Percentiles rank a stretch among this genome's conserved stretches.
These are phyloP conservation scores for Serinus canaria DNA, from an alignment of 2,113 vertebrate genomes.

Conservation along the genomic window DNA sequence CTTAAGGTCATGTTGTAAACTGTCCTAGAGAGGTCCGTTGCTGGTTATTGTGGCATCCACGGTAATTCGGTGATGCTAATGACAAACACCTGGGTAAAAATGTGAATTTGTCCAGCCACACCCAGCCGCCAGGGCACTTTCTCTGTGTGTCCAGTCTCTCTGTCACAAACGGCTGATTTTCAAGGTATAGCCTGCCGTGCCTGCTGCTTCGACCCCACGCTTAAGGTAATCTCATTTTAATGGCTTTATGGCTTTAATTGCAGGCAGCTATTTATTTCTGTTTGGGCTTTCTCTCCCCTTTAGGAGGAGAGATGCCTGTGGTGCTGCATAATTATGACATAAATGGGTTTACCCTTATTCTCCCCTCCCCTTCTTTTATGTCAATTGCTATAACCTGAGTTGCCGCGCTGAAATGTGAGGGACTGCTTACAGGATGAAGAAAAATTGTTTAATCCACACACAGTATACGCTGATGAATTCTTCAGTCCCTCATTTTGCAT, in stretches of 20 bases:
- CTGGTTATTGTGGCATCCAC: accelerated
- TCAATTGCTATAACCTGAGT: neutral
- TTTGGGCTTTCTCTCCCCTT: neutral
- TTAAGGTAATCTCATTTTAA: neutral
- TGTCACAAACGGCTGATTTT: neutral
- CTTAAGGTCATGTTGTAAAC: accelerated
- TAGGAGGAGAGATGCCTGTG: neutral
- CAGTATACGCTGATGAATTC: neutral
- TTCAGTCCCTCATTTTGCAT: neutral
- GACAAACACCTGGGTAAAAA: neutral
- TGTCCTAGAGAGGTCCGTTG: accelerated
- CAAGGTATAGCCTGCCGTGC: neutral
- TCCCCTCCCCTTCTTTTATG: neutral
- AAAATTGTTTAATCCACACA: neutral
- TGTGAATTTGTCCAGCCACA: neutral
- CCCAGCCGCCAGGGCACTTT: conserved; percentile 30
- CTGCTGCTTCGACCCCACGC: neutral
- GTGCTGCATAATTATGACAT: neutral
- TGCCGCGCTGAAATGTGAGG: neutral
- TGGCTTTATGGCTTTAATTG: neutral
- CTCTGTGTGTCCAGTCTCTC: neutral
- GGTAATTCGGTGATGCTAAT: neutral
- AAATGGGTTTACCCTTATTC: neutral
- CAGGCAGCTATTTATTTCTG: neutral
- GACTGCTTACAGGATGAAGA: neutral